phyloP scores from a whole-genome alignment of 2,888 invertebrate species.

The Platynereis dumerilii region DNA sequence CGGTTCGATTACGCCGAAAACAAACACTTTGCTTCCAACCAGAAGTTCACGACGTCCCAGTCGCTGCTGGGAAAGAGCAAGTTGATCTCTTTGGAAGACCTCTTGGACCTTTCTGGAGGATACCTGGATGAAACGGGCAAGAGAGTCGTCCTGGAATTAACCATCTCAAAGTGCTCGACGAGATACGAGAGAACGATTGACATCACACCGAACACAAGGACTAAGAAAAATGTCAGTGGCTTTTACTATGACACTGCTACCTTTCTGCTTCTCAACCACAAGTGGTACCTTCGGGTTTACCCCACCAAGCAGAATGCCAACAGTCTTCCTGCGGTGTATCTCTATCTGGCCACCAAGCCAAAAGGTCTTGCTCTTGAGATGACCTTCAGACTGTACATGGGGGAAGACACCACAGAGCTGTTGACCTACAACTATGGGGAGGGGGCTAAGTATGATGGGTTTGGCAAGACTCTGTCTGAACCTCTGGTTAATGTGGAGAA shows the following conservation, averaged over 20 bases:
- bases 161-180: slow-evolving; percentile 27
- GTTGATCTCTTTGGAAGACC: slow-evolving; percentile 31
- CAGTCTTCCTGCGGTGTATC: slow-evolving; percentile 40
- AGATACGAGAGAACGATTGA: slow-evolving; percentile 32
- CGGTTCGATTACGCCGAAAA: slow-evolving; percentile 31
- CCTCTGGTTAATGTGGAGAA: slow-evolving; percentile 30
- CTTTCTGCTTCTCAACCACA: slow-evolving; percentile 35
- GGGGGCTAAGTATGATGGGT: slow-evolving; percentile 43
- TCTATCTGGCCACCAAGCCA: slow-evolving; percentile 37
- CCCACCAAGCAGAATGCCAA: slow-evolving; percentile 36
- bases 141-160: slow-evolving; percentile 36
- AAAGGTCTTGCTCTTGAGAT: slow-evolving; percentile 34
- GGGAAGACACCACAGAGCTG: slow-evolving; percentile 37
- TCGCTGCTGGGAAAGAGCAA: slow-evolving; percentile 39
- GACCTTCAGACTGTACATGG: slow-evolving; percentile 36
- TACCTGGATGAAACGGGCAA: slow-evolving; percentile 40
- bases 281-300: slow-evolving; percentile 42
- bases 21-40: slow-evolving; percentile 36
- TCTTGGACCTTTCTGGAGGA: slow-evolving; percentile 34
- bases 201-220: slow-evolving; percentile 32
- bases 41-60: slow-evolving; percentile 38
- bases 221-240: slow-evolving; percentile 41
- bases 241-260: slow-evolving; percentile 39
- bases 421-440: slow-evolving; percentile 41
- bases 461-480: slow-evolving; percentile 40